Evolutionary conservation across 2,113 vertebrate species (phyloP).

Genomic region (Saguinus midas): DNA sequence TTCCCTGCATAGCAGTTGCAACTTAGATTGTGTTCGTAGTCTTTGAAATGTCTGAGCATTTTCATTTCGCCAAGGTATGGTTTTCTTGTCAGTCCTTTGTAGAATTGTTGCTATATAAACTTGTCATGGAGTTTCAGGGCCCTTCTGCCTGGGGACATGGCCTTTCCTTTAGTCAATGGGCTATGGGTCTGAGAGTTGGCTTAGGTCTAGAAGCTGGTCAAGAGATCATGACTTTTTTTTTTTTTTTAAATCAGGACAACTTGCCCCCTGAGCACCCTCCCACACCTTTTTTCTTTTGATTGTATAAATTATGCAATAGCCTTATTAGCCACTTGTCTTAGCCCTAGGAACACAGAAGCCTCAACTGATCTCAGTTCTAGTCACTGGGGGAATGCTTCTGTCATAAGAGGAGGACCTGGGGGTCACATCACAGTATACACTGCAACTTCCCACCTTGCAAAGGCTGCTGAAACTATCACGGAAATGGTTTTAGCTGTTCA

Average conservation of each 20-base stretch:
- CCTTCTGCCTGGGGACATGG: neutral
- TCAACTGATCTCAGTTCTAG: no score
- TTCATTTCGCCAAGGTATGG: neutral
- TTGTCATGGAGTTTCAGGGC: no score
- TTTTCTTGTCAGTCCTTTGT: neutral
- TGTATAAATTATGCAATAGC: neutral
- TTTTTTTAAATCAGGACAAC: no score
- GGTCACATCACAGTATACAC: no score
- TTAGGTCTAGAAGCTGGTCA: neutral
- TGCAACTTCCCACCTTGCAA: neutral
- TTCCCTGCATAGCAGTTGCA: neutral
- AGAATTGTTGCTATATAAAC: neutral
- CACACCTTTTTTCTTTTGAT: neutral
- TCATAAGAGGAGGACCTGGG: neutral
- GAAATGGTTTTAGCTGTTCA: neutral
- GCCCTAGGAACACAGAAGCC: no score
- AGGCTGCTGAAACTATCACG: neutral
- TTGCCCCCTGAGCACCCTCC: neutral
- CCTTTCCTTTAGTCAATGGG: neutral
- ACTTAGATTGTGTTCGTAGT: neutral
- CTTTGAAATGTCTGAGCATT: neutral
- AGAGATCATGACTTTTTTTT: neutral
- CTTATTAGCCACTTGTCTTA: neutral
- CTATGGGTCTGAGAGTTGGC: neutral
- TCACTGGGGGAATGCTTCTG: neutral